Evolutionary conservation across 2,888 invertebrate species (phyloP), one percentile per base, ranked within the genome.

Genomic region (Metacarcinus magister): DNA sequence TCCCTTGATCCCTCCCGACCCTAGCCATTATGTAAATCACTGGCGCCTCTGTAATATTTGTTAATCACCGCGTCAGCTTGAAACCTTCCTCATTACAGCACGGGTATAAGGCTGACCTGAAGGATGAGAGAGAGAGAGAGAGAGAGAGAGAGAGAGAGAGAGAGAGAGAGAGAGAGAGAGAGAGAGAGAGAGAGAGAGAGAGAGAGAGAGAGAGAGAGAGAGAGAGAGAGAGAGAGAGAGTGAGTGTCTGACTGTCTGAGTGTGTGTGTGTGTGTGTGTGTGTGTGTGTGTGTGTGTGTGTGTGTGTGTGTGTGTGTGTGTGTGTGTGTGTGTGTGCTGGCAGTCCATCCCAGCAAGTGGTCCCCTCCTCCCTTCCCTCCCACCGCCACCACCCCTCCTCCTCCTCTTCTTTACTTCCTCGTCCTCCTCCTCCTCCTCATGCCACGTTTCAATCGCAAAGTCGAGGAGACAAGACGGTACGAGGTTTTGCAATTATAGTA

Each of bases 401-500:
- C 60, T 82, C 19, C 94, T 75, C 87, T 87, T 87, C 89, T 46
- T n/a, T 32, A 32, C 23, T 32, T 32, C 48, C 54, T 89, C 89
- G 8, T 32, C 48, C 89, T 48, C 48, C 89, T 89, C 89, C n/a
- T 32, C 48, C 54, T 94, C 93, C 89, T 93, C 93, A 32, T 46
- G 87, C 93, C 44, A 93, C 95, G 95, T 93, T 95, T 95, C 95
- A 95, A 95, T 95, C 93, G 95, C 95, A 93, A 95, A 95, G 95
- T 95, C 67, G 95, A 92, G 95, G 94, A 96, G 96, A 90, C 94
- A 92, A 96, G 92, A 94, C 92, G 96, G 44, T 96, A 96, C 92
- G 90, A 91, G 94, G 96, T 96, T 96, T 96, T 94, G 96, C 96
- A 96, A 96, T 96, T 96, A 96, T 96, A 96, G 92, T 94, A 94